Evolutionary conservation across 1,140 invertebrate species (phyloP).

Genomic region (Ostrea denselamellosa): DNA sequence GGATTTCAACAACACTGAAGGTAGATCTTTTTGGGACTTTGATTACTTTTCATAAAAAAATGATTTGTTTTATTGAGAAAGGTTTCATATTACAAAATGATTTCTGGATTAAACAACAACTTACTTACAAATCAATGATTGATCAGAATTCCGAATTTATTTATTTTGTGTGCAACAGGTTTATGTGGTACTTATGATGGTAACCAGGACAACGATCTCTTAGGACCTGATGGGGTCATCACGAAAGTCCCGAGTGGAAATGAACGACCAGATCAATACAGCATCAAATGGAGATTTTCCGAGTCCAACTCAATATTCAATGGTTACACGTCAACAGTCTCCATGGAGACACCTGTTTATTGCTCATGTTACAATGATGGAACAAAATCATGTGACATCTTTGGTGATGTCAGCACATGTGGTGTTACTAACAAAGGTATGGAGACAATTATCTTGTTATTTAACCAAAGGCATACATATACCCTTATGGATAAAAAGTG

Average conservation of each 20-base stretch:
- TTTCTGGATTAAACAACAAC: too few relatives aligned
- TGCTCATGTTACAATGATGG: constrained; percentile 60
- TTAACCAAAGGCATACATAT: not conserved
- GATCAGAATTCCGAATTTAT: not conserved
- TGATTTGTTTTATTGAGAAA: not conserved
- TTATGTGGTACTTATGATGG: constrained; percentile 60
- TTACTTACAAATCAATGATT: not conserved
- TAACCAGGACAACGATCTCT: constrained; percentile 54
- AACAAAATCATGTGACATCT: constrained; percentile 47
- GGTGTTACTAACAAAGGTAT: constrained; percentile 53
- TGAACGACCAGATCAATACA: constrained; percentile 53
- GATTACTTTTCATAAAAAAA: not conserved
- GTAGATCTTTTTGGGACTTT: constrained; percentile 46
- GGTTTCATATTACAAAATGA: not conserved
- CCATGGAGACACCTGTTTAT: constrained; percentile 50
- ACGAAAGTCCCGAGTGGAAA: constrained; percentile 23
- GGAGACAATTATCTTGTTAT: not conserved
- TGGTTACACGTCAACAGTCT: constrained; percentile 49
- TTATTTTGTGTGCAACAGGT: constrained; percentile 40
- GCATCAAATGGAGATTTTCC: constrained; percentile 49
- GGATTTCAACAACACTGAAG: constrained; percentile 62
- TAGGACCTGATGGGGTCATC: not conserved
- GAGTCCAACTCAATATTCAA: constrained; percentile 46
- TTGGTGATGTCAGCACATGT: constrained; percentile 59
- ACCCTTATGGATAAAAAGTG: too few relatives aligned